phyloP scores from a whole-genome alignment of 2,797 vertebrate genomes.

The Glyptemys insculpta region DNA sequence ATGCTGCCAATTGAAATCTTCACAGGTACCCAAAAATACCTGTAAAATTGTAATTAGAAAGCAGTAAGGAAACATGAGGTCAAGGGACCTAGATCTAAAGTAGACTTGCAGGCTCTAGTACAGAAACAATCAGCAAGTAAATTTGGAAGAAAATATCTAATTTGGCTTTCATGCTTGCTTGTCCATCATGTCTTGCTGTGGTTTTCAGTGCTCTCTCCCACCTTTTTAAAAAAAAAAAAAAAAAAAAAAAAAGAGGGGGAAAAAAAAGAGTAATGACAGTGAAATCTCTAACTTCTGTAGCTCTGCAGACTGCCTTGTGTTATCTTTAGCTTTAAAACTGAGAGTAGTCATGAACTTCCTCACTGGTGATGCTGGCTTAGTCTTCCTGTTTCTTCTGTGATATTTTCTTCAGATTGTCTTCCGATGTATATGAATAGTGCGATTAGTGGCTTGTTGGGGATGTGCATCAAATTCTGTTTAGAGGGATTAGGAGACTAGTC shows the following conservation, averaged over 20 bases:
- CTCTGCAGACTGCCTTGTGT: neutral
- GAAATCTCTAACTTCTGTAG: neutral
- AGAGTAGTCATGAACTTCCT: neutral
- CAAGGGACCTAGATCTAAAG: neutral
- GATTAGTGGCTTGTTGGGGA: neutral
- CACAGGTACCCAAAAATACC: neutral
- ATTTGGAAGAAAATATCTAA: neutral
- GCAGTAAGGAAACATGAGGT: neutral
- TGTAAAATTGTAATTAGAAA: neutral
- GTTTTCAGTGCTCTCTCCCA: neutral
- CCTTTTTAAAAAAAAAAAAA: too few relatives aligned
- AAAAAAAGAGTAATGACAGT: neutral
- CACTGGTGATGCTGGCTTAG: neutral
- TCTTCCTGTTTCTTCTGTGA: neutral
- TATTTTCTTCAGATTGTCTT: neutral
- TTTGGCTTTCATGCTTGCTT: neutral
- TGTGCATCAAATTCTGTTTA: neutral
- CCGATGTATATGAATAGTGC: neutral
- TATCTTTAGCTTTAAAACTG: neutral
- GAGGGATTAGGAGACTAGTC: too few relatives aligned
- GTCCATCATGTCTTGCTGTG: neutral
- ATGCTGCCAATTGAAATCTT: neutral
- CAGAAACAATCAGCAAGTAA: neutral
- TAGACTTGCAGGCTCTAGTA: neutral
- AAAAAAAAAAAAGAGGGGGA: too few relatives aligned